Evolutionary conservation across 2,797 vertebrate genomes (phyloP).

Genomic region (Acrossocheilus fasciatus): DNA sequence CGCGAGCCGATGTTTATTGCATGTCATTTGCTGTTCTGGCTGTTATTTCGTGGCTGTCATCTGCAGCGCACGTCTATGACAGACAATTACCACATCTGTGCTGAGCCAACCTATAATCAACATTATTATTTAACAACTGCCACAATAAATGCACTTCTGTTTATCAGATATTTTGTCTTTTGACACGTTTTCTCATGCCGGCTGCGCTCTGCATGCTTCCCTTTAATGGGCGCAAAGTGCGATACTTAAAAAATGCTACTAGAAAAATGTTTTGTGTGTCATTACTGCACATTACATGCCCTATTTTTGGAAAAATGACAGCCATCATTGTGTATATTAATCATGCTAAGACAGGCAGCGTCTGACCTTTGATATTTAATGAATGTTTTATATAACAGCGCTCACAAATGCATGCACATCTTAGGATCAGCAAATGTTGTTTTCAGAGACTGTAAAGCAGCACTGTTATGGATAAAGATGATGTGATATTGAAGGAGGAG

Average conservation of each 20-base stretch:
- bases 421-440: slow-evolving; percentile 20
- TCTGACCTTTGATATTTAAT: slow-evolving; percentile 43
- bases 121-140: slow-evolving; percentile 93
- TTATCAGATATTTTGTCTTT: slow-evolving; percentile 85
- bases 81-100: slow-evolving; percentile 93
- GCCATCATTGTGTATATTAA: slow-evolving; percentile 56
- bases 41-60: slow-evolving; percentile 90
- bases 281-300: slow-evolving; percentile 40
- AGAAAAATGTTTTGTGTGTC: slow-evolving; percentile 77
- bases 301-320: slow-evolving; percentile 56
- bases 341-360: slow-evolving; percentile 38
- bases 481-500: slow-evolving; percentile 1
- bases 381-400: slow-evolving; percentile 43
- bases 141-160: slow-evolving; percentile 92
- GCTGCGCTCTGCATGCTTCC: slow-evolving; percentile 87
- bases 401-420: not conserved
- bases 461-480: not conserved
- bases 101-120: slow-evolving; percentile 96
- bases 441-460: slow-evolving; percentile 21
- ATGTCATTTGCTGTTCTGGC: slow-evolving; percentile 86
- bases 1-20: slow-evolving; percentile 89
- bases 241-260: slow-evolving; percentile 77
- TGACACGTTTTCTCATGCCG: slow-evolving; percentile 82
- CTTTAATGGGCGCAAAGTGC: slow-evolving; percentile 87
- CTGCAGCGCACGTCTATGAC: slow-evolving; percentile 87